Evolutionary conservation across 1,140 invertebrate species (phyloP).

Genomic region (Hormaphis cornu): DNA sequence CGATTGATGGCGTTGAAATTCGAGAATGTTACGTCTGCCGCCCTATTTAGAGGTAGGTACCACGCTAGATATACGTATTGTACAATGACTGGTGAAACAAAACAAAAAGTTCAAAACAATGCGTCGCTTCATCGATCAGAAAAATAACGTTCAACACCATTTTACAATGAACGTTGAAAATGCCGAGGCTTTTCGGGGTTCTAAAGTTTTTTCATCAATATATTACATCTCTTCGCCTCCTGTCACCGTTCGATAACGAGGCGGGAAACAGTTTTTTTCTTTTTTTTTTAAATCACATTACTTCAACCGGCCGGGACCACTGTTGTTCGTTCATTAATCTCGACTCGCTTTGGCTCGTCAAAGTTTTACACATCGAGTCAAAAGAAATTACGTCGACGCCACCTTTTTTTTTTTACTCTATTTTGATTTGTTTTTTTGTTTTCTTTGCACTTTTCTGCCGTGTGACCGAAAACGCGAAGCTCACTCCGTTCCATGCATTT

Average conservation of each 20-base stretch:
- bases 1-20: no score
- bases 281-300: neutral
- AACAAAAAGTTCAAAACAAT: no score
- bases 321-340: conserved; percentile 4
- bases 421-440: no score
- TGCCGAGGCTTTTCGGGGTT: neutral
- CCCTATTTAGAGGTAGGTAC: no score
- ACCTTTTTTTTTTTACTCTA: neutral
- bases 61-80: no score
- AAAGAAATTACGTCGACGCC: neutral
- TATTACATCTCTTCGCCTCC: neutral
- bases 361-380: conserved; percentile 9
- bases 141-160: neutral
- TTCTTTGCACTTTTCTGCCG: no score
- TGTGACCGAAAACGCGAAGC: no score
- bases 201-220: neutral
- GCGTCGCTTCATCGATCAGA: neutral
- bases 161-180: neutral
- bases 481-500: neutral
- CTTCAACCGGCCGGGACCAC: no score
- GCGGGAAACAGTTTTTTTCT: neutral
- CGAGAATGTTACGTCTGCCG: no score
- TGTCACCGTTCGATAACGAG: neutral
- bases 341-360: neutral
- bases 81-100: no score